phyloP scores from a whole-genome alignment of 2,888 invertebrate species.

The Lithophane leautieri region DNA sequence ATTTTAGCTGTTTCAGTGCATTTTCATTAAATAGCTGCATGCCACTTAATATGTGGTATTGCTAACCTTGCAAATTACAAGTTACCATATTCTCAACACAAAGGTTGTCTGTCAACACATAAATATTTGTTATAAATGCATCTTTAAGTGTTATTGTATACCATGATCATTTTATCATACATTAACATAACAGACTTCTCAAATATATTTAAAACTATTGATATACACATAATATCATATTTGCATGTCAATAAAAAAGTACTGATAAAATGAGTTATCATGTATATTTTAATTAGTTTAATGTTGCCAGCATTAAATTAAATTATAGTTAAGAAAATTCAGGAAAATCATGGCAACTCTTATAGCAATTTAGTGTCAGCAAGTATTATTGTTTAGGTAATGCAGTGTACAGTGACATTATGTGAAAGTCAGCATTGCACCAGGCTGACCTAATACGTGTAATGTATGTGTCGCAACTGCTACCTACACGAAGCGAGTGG shows the following conservation, averaged over 20 bases:
- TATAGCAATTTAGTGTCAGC: constrained; percentile 70
- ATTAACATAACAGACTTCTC: constrained; percentile 32
- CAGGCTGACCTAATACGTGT: constrained; percentile 75
- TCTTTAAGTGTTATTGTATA: constrained; percentile 18
- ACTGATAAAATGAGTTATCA: constrained; percentile 36
- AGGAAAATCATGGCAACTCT: constrained; percentile 72
- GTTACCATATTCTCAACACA: constrained; percentile 9
- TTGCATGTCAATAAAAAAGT: constrained; percentile 28
- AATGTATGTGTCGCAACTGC: constrained; percentile 74
- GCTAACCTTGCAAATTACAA: constrained; percentile 48
- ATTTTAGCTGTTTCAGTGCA: constrained; percentile 10
- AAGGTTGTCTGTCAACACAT: constrained; percentile 35
- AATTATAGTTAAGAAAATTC: constrained; percentile 22
- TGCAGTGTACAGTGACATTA: constrained; percentile 68
- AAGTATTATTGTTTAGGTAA: constrained; percentile 67
- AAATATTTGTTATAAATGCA: constrained; percentile 15
- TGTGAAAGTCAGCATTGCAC: constrained; percentile 81
- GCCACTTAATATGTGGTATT: constrained; percentile 8
- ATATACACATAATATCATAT: constrained; percentile 27
- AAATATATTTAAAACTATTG: constrained; percentile 29
- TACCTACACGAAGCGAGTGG: constrained; percentile 58
- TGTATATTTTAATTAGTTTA: constrained; percentile 51
- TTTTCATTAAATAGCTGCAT: constrained; percentile 16
- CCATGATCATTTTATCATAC: constrained; percentile 28
- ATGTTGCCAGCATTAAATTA: constrained; percentile 73